phyloP scores from a whole-genome alignment of 2,113 vertebrate species.

The Nyctereutes procyonoides region DNA sequence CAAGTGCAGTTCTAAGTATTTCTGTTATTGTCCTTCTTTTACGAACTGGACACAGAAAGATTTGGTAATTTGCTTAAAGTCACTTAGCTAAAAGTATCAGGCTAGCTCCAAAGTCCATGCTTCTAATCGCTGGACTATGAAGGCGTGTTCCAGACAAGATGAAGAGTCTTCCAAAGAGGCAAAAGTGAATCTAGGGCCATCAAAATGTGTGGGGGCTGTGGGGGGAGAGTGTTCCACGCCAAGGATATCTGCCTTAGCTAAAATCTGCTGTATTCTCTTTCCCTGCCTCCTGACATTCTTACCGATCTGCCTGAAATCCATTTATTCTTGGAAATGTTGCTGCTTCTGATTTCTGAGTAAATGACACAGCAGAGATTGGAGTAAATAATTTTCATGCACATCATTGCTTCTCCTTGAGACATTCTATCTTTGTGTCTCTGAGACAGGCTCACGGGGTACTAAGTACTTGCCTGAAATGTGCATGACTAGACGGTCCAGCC shows the following conservation, averaged over 20 bases:
- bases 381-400: constrained; percentile 2
- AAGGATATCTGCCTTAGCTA: neutral
- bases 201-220: neutral
- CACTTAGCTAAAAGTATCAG: neutral
- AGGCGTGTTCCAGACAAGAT: neutral
- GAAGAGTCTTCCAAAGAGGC: neutral
- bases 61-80: neutral
- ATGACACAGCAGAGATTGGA: neutral
- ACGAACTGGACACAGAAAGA: neutral
- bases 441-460: constrained; percentile 32
- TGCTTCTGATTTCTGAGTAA: constrained; percentile 70
- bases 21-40: neutral
- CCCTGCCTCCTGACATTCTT: neutral
- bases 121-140: neutral
- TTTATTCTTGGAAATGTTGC: constrained; percentile 58
- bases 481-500: neutral
- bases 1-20: neutral
- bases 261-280: neutral
- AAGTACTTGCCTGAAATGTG: constrained; percentile 7
- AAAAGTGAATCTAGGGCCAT: neutral
- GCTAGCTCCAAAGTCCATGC: neutral
- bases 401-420: constrained; percentile 27
- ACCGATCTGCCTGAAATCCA: constrained; percentile 40
- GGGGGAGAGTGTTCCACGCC: neutral
- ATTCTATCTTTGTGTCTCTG: neutral